Evolutionary conservation across 92 coral and sea anemone species (phyloP).

Genomic region (Metridium senile): DNA sequence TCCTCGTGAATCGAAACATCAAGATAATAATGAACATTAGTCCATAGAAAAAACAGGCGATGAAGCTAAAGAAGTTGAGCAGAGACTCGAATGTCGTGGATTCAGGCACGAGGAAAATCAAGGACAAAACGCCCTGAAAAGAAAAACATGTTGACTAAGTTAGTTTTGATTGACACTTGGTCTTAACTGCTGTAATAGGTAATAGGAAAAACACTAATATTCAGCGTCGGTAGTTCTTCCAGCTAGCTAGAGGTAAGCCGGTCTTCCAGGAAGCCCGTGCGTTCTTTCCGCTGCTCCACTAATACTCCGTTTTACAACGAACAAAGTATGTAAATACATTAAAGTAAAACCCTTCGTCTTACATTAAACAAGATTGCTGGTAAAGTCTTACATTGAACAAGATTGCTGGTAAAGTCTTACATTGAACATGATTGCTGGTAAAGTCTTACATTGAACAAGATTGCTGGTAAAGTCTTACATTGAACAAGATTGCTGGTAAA

Average conservation of each 20-base stretch:
- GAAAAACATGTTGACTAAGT: neutral
- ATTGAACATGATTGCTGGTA: neutral
- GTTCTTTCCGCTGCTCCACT: too few relatives aligned
- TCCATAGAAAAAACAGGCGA: slow-evolving; percentile 69
- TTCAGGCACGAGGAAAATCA: neutral
- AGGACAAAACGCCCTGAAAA: neutral
- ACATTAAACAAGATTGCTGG: too few relatives aligned
- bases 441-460: neutral
- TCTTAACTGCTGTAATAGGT: too few relatives aligned
- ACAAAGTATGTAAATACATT: too few relatives aligned
- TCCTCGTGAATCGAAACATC: neutral
- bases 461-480: slow-evolving; percentile 51
- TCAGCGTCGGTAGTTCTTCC: too few relatives aligned
- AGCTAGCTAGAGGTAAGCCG: too few relatives aligned
- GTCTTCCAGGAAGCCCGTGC: too few relatives aligned
- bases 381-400: neutral
- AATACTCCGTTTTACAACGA: too few relatives aligned
- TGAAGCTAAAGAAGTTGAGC: slow-evolving; percentile 54
- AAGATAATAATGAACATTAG: slow-evolving; percentile 48
- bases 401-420: too few relatives aligned
- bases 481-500: slow-evolving; percentile 71
- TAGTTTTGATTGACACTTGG: too few relatives aligned
- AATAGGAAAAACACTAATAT: too few relatives aligned
- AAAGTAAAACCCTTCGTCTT: too few relatives aligned
- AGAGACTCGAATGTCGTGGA: slow-evolving; percentile 2